Conservation (phyloP, 2,113 vertebrate genomes). For the Phyllopteryx taeniolatus region DNA sequence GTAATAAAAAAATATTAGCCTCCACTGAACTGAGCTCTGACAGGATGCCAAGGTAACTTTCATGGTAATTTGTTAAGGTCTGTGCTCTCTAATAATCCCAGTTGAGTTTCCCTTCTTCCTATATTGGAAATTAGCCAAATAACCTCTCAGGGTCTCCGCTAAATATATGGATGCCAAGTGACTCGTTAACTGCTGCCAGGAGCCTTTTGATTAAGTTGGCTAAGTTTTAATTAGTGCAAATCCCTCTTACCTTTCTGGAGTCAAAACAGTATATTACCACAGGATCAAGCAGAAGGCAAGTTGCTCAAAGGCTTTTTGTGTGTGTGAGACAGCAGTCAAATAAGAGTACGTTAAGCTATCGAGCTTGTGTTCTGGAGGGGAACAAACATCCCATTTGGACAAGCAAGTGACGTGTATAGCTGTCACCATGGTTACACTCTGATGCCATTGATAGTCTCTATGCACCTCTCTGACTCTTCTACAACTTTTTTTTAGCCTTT, state of each 20-base stretch:
- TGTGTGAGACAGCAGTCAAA: constrained; percentile 29
- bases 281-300: constrained; percentile 16
- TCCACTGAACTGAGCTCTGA: constrained; percentile 4
- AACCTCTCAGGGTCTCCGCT: constrained; percentile 27
- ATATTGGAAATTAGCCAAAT: constrained; percentile 30
- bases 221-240: constrained; percentile 50
- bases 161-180: constrained; percentile 40
- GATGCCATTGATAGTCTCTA: background rate
- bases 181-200: constrained; percentile 40
- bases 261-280: constrained; percentile 30
- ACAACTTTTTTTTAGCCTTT: constrained; percentile 25
- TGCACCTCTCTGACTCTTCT: constrained; percentile 7
- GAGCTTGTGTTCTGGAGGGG: constrained; percentile 8
- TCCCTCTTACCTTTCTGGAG: constrained; percentile 42
- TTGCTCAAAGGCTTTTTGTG: constrained; percentile 18
- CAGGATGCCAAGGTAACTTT: constrained; percentile 18
- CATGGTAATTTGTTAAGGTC: background rate
- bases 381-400: background rate
- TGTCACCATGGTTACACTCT: background rate
- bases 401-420: background rate
- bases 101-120: constrained; percentile 5
- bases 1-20: background rate
- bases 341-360: constrained; percentile 19
- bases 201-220: constrained; percentile 39
- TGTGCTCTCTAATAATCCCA: constrained; percentile 1